Evolutionary conservation across 2,113 vertebrate genomes (phyloP), one percentile per base, ranked within the genome.

Genomic region (Myiozetetes cayanensis): DNA sequence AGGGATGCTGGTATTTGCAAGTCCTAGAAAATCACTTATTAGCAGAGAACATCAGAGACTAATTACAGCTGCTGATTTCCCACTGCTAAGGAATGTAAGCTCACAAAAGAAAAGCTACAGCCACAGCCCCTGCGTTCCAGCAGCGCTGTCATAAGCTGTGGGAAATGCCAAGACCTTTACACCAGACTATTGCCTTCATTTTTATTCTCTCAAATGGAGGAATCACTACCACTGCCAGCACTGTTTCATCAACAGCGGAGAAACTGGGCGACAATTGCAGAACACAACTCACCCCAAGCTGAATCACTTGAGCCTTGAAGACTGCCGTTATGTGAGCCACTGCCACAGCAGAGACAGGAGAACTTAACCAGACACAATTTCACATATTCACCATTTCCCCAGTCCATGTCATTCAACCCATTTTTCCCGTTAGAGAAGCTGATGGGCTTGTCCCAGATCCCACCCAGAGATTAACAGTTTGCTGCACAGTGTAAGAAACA

Each of bases 111-210:
- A 90, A 30, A 84, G 75, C 85, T 95, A 35, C 31, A 95, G 92
- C 52, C 76, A 81, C 9, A 4, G 90, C 83, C 61, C 59, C 83
- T 3, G 2, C n/a, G 12, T 49, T 96, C 89, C 80, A 95, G 80
- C 41, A 4, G 81, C 3, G 0, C 74, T 93, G 84, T 91, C 93
- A 85, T 61, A 94, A 95, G 66, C 87, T 92, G 87, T 65, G 46
- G 93, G 84, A 96, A 85, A 92, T 91, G 93, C 89, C 95, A 97
- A 87, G 93, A 93, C 94, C 93, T 96, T 97, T 91, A 82, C 62
- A 43, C 94, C 39, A 94, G 70, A 92, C 81, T 81, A 49, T 1
- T 68, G 93, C 77, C 71, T 95, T 89, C 35, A 1, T 68, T 94
- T 94, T 91, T 72, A 56, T 70, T 85, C 80, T 85, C 93, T 79